phyloP scores from a whole-genome alignment of 2,888 invertebrate genomes.

The Opisthograptis luteolata region DNA sequence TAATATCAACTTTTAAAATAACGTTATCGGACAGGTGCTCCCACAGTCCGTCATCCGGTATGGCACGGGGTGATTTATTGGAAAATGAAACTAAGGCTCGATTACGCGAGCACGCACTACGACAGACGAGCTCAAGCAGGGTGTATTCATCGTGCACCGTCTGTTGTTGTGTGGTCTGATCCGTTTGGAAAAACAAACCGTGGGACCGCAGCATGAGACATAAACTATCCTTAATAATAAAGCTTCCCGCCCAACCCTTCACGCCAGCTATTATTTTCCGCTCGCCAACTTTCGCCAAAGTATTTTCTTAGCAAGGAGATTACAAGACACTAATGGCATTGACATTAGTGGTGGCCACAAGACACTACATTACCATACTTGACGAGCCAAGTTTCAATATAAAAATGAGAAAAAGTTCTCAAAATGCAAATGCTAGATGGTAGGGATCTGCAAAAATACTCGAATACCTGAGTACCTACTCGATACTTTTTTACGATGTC shows the following conservation, averaged over 20 bases:
- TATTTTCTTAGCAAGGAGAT: conserved; percentile 10
- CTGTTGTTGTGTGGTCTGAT: too few species aligned
- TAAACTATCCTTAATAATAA: conserved; percentile 11
- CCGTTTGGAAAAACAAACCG: too few species aligned
- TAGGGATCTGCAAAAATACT: too few species aligned
- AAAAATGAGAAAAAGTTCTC: conserved; percentile 35
- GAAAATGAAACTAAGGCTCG: too few species aligned
- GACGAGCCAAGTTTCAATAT: conserved; percentile 37
- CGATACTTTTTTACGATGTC: too few species aligned
- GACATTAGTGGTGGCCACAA: conserved; percentile 28
- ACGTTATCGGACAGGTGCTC: conserved; percentile 7
- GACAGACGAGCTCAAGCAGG: too few species aligned
- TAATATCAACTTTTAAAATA: conserved; percentile 6
- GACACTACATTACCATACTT: conserved; percentile 33
- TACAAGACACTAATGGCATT: conserved; percentile 27
- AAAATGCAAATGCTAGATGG: conserved; percentile 46
- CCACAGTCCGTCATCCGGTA: too few species aligned
- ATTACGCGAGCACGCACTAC: too few species aligned
- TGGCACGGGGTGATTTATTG: too few species aligned
- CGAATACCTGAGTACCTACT: too few species aligned
- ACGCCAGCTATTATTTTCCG: conserved; percentile 13
- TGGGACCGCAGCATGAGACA: too few species aligned
- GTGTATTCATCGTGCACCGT: too few species aligned
- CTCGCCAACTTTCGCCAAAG: conserved; percentile 15
- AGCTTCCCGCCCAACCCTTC: not conserved